Base-by-base conservation (phyloP, 2,888 invertebrate species). In the Hirtodrosophila alboralis region DNA sequence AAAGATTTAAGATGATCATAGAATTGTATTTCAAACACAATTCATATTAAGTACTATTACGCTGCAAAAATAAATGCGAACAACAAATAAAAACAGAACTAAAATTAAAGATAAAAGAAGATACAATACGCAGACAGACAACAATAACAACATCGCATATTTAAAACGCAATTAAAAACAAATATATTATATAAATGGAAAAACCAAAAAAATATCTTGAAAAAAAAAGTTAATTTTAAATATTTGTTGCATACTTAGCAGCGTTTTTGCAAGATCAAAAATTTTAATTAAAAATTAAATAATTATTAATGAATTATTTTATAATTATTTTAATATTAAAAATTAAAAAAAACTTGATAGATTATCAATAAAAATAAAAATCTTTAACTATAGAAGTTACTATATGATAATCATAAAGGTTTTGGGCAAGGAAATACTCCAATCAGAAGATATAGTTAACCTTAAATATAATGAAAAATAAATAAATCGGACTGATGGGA, bases 181-280 rank as follows among this genome's bases (percentile, higher is more conserved):
- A 26, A 28, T 10, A 40, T 49, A 31, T n/a, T n/a, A 59, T 33
- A 44, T 44, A 18, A 47, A 43, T 14, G 33, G 43, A 10, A 28
- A 43, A 43, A 3, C 23, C 27, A 30, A 61, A n/a, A 33, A 38
- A 13, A 61, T 12, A 33, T 37, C 16, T 37, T 52, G 18, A 30
- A 52, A 56, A 53, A 13, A 14, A 23, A 13, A 12, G 12, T 27
- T 9, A 8, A 1, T 27, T 14, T 10, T 0, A 1, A 14, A 31
- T 2, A 23, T 30, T 16, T 31, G 12, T 78, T 75, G 75, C 75
- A 73, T 76, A 76, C 73, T 77, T 76, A 56, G 6, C 31, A 34
- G 78, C 59, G 72, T 34, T 14, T 23, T 23, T 23, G 4, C 6
- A 2, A 8, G 23, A 18, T 18, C 18, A 4, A 18, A 18, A 3